Evolutionary conservation across 2,113 vertebrate genomes (phyloP).

Genomic region (Patagioenas fasciata): DNA sequence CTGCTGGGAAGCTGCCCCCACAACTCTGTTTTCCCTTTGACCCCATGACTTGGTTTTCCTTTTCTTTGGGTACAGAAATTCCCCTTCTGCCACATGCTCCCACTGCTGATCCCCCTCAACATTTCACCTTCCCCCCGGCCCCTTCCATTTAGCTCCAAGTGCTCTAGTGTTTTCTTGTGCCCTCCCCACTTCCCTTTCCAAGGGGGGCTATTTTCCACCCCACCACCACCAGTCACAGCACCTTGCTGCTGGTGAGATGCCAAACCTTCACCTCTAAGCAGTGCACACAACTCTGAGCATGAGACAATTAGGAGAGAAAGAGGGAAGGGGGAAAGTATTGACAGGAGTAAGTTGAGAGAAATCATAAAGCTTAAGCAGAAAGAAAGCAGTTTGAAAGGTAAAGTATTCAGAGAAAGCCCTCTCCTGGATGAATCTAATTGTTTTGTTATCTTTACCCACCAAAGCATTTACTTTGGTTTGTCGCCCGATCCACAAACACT

Average conservation of each 20-base stretch:
- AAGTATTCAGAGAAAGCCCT: slow-evolving; percentile 79
- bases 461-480: slow-evolving; percentile 99
- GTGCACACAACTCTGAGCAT: slow-evolving; percentile 40
- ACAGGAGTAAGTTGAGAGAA: slow-evolving; percentile 64
- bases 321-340: slow-evolving; percentile 55
- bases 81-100: neutral
- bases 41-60: neutral
- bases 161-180: neutral
- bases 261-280: slow-evolving; percentile 25
- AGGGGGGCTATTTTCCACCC: neutral
- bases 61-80: neutral
- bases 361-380: slow-evolving; percentile 70
- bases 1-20: neutral
- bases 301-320: slow-evolving; percentile 50
- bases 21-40: neutral
- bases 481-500: slow-evolving; percentile 99
- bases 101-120: neutral
- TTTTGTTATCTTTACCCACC: slow-evolving; percentile 99
- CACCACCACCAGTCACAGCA: neutral
- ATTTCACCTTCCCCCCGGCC: neutral
- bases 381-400: slow-evolving; percentile 81
- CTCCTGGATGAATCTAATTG: slow-evolving; percentile 93
- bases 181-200: neutral
- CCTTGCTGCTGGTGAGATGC: neutral
- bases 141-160: neutral